phyloP scores from a whole-genome alignment of 2,797 vertebrate genomes.

The Helarctos malayanus region DNA sequence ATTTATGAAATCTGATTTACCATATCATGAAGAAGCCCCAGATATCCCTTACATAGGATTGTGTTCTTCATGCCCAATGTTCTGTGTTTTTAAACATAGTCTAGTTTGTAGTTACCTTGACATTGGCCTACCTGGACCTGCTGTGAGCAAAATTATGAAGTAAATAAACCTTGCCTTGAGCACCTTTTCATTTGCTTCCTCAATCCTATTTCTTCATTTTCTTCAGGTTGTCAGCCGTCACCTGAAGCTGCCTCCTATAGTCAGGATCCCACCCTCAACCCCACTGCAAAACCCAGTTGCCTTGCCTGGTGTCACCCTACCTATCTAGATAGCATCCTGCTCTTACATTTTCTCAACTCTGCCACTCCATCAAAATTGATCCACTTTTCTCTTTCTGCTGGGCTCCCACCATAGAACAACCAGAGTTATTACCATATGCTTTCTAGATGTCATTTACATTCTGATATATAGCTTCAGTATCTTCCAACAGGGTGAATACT shows the following conservation, averaged over 20 bases:
- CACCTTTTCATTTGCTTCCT: neutral
- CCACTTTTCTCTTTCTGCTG: neutral
- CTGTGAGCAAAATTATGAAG: neutral
- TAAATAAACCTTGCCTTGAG: neutral
- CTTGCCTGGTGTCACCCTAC: neutral
- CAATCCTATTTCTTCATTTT: neutral
- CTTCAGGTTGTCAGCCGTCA: neutral
- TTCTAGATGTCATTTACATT: constrained; percentile 14
- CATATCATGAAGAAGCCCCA: neutral
- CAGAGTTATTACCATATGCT: neutral
- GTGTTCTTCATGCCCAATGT: neutral
- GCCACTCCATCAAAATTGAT: neutral
- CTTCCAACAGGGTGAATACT: neutral
- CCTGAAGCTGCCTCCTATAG: neutral
- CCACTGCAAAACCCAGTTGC: neutral
- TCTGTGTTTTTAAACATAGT: neutral
- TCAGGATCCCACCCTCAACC: neutral
- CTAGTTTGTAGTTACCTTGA: neutral
- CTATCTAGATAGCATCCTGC: neutral
- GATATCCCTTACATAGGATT: neutral
- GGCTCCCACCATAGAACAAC: neutral
- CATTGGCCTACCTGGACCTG: neutral
- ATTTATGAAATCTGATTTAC: neutral
- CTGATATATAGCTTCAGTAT: neutral
- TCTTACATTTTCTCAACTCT: neutral